Evolutionary conservation across 2,113 vertebrate species (phyloP).

Genomic region (Uria lomvia): DNA sequence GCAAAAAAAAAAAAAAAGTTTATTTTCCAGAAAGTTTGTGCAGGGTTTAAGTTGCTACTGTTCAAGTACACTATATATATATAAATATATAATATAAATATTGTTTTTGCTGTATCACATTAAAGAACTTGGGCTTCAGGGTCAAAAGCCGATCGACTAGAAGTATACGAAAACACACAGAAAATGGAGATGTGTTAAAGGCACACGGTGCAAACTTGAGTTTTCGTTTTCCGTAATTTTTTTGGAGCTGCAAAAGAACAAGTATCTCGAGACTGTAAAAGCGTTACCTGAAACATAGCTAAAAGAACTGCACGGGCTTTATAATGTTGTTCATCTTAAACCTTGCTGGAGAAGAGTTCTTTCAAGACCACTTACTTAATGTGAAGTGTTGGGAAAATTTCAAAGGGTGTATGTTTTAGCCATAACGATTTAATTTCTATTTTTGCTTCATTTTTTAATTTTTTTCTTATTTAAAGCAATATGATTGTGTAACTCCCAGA

Average conservation of each 20-base stretch:
- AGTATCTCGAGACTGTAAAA: constrained; percentile 63
- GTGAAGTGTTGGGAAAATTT: constrained; percentile 75
- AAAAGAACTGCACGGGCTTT: constrained; percentile 62
- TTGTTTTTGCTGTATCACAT: constrained; percentile 76
- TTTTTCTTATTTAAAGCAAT: constrained; percentile 90
- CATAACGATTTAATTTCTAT: constrained; percentile 68
- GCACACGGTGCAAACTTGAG: constrained; percentile 51
- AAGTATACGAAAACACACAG: constrained; percentile 45
- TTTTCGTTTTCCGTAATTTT: constrained; percentile 60
- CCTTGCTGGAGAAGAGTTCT: constrained; percentile 72
- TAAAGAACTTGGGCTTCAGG: constrained; percentile 76
- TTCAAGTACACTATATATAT: constrained; percentile 71
- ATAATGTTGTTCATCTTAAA: constrained; percentile 71
- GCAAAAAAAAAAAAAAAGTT: constrained; percentile 65
- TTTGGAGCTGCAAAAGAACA: constrained; percentile 66
- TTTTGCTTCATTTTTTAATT: constrained; percentile 74
- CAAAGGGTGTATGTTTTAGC: constrained; percentile 78
- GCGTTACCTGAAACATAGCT: constrained; percentile 59
- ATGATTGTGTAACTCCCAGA: constrained; percentile 82
- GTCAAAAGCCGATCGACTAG: constrained; percentile 64
- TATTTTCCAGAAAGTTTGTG: constrained; percentile 79
- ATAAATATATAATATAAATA: constrained; percentile 69
- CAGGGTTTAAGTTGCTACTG: constrained; percentile 79
- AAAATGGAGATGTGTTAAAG: constrained; percentile 58
- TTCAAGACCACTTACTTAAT: constrained; percentile 79